Percentiles rank a stretch among this genome's conserved stretches.
Conservation (phyloP, 2,797 vertebrate genomes). For the Natrix natrix region DNA sequence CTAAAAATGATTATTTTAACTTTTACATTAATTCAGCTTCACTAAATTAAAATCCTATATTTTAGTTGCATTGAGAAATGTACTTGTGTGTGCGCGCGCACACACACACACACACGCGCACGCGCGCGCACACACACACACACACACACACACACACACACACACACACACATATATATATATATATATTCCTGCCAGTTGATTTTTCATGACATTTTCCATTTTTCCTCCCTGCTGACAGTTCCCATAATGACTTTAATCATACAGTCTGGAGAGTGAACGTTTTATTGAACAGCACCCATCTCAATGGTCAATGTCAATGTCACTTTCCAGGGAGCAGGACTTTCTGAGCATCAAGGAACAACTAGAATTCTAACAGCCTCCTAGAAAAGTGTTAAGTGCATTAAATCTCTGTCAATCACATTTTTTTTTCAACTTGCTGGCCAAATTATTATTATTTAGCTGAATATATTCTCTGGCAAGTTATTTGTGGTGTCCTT, state of each 20-base stretch:
- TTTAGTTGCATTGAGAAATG: constrained; percentile 65
- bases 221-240: constrained; percentile 73
- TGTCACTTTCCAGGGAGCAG: constrained; percentile 78
- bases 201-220: constrained; percentile 71
- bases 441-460: constrained; percentile 77
- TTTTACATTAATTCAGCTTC: constrained; percentile 48
- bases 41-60: constrained; percentile 64
- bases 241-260: constrained; percentile 81
- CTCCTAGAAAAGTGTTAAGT: constrained; percentile 77
- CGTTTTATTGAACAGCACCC: constrained; percentile 74
- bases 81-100: not conserved
- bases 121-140: too few species aligned
- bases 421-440: constrained; percentile 58
- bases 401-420: constrained; percentile 83
- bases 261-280: constrained; percentile 74
- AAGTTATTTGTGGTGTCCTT: constrained; percentile 77
- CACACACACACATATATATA: constrained; percentile 12
- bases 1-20: constrained; percentile 41
- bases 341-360: constrained; percentile 79
- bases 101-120: not conserved
- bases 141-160: constrained; percentile 20
- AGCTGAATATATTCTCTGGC: constrained; percentile 74
- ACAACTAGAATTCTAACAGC: constrained; percentile 65
- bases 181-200: constrained; percentile 61
- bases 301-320: constrained; percentile 79